These are phyloP conservation scores for Rostratula benghalensis DNA, from an alignment of 2,113 vertebrate species.

Conservation along the genomic window DNA sequence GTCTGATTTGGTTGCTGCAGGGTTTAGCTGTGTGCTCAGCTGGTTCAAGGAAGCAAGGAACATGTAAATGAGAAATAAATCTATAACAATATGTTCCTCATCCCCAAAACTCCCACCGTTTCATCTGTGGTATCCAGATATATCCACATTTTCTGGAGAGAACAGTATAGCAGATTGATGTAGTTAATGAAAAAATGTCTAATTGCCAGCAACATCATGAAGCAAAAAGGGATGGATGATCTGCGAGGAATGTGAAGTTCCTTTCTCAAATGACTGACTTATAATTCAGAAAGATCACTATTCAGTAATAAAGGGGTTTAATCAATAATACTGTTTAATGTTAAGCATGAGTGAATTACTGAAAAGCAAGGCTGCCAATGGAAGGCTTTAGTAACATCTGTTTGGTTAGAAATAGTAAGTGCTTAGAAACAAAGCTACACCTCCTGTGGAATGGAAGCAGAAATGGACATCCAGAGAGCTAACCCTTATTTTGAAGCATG, in stretches of 20 bases:
- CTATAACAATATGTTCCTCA: neutral
- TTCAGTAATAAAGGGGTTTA: neutral
- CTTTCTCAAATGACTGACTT: neutral
- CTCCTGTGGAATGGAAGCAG: neutral
- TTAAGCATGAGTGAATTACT: neutral
- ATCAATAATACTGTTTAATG: neutral
- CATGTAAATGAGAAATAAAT: neutral
- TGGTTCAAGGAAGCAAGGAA: neutral
- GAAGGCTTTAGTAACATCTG: neutral
- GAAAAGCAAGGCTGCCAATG: neutral
- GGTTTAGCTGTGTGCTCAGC: neutral
- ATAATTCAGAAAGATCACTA: neutral
- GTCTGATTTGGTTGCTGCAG: neutral
- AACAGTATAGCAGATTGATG: slow-evolving; percentile 2
- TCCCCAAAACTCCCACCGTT: slow-evolving; percentile 24
- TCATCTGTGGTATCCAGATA: slow-evolving; percentile 25
- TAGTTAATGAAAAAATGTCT: neutral
- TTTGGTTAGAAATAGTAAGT: neutral
- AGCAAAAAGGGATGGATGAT: neutral
- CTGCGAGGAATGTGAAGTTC: neutral
- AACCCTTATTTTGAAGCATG: neutral
- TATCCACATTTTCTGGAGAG: neutral
- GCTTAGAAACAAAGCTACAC: neutral
- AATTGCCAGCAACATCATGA: neutral
- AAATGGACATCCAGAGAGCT: neutral